These are phyloP conservation scores for Polyommatus iphigenia DNA, from an alignment of 2,888 invertebrate genomes.

Conservation along the genomic window DNA sequence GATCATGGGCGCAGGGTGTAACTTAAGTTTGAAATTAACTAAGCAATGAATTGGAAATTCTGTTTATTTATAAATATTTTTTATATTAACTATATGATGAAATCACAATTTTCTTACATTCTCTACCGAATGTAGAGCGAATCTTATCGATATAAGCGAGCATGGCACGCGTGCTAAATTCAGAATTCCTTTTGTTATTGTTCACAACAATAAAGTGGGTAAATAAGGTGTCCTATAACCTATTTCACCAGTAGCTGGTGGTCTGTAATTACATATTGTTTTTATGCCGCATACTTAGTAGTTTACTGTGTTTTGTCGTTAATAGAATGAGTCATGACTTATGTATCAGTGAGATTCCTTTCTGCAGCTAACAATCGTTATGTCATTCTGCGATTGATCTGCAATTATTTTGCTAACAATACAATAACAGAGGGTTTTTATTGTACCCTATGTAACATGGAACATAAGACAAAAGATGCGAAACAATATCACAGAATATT, in stretches of 20 bases:
- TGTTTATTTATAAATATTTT: too few species aligned
- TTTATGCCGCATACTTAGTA: constrained; percentile 9
- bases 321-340: constrained; percentile 4
- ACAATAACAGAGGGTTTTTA: not conserved
- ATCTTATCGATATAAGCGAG: not conserved
- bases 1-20: too few species aligned
- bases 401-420: not conserved
- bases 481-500: not conserved
- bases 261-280: constrained; percentile 11
- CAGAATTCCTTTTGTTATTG: not conserved
- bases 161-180: not conserved
- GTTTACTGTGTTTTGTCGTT: constrained; percentile 8
- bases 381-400: constrained; percentile 6
- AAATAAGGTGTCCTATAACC: not conserved
- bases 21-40: too few species aligned
- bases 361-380: constrained; percentile 11
- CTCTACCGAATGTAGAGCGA: not conserved
- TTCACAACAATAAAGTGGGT: not conserved
- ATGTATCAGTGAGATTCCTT: constrained; percentile 25
- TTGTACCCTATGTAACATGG: not conserved
- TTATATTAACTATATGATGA: too few species aligned
- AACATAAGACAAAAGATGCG: not conserved
- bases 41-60: too few species aligned
- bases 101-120: not conserved
- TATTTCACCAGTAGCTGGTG: constrained; percentile 1